Evolutionary conservation across 2,113 vertebrate species (phyloP), one percentile per base, ranked within the genome.

Genomic region (Poeciliopsis occidentalis): DNA sequence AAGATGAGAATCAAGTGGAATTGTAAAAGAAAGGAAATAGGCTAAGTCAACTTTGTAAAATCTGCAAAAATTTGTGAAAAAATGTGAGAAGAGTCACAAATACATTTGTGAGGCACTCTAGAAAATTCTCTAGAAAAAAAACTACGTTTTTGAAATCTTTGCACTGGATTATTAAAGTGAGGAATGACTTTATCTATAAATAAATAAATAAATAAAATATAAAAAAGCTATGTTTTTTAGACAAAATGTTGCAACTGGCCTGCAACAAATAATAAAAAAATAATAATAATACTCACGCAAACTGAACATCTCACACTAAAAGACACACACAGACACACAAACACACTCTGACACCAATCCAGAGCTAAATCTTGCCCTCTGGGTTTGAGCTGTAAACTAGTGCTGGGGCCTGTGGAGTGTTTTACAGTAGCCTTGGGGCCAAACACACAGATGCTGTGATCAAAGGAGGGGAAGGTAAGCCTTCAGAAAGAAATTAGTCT

Each of bases 341-440:
- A 34, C 12, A 41, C 64, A 47, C 30, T 19, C 70, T 69, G 71
- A 74, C 60, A 69, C 63, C 0, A 24, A 73, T 75, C 71, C 68
- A n/a, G 41, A 72, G 76, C 64, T 85, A 80, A 84, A 91, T 89
- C 84, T 76, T 81, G 74, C 84, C 87, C 87, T 85, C 76, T 84
- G 89, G 91, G 89, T 76, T 81, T 76, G 27, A 51, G 82, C 74
- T 77, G 83, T 77, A 72, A 80, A 64, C 67, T 27, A 26, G 63
- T 54, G 69, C 70, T 87, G 32, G 67, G 76, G 75, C 80, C 81
- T 61, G 82, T 85, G 85, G 82, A 85, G 73, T 83, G 83, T 88
- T 87, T 86, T 85, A 86, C 85, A 87, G 82, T 72, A 81, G 88
- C 89, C 91, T 85, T 71, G 75, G 76, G 89, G 83, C 88, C 72